Evolutionary conservation across 2,113 vertebrate species (phyloP), one percentile per base, ranked within the genome.

Genomic region (Tragulus kanchil): DNA sequence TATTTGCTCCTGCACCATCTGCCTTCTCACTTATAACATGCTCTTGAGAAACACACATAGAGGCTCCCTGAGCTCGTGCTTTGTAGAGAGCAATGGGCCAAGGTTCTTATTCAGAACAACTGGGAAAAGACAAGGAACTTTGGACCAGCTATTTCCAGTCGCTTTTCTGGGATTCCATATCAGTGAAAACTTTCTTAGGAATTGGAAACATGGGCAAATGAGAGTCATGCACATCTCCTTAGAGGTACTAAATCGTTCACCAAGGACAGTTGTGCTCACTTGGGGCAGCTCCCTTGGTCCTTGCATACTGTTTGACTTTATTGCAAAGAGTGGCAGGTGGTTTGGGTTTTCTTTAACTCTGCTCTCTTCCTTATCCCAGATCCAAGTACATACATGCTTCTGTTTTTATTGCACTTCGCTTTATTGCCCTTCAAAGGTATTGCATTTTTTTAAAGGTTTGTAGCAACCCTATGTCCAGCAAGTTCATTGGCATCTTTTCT

Each of bases 1-100:
- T 2, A 0, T 54, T 42, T 42, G 56, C 6, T 21, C 6, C 1
- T 19, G 3, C 1, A n/a, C 45, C 2, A 5, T 31, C 31, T 59
- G 2, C 23, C 8, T 84, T 78, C 58, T 36, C 81, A 11, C 42
- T 11, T 50, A 3, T 67, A 48, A 31, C 1, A 0, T 3, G 8
- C 12, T 67, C 17, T 82, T 85, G 59, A 67, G 54, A 15, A 67
- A 36, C 4, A 69, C 11, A 52, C 12, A 0, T 5, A 62, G 9
- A 54, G 5, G 1, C 4, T 42, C 10, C 23, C 21, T 3, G 16
- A 17, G 17, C 26, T 73, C 67, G 25, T 50, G 3, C 17, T 26
- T 5, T 7, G 48, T 1, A 65, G 48, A 65, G 78, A 21, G 50
- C 48, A 12, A 31, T 21, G 58, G 25, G 26, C 8, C 42, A 69